phyloP scores from a whole-genome alignment of 2,113 vertebrate genomes.

The Rhegmatorhina hoffmannsi region DNA sequence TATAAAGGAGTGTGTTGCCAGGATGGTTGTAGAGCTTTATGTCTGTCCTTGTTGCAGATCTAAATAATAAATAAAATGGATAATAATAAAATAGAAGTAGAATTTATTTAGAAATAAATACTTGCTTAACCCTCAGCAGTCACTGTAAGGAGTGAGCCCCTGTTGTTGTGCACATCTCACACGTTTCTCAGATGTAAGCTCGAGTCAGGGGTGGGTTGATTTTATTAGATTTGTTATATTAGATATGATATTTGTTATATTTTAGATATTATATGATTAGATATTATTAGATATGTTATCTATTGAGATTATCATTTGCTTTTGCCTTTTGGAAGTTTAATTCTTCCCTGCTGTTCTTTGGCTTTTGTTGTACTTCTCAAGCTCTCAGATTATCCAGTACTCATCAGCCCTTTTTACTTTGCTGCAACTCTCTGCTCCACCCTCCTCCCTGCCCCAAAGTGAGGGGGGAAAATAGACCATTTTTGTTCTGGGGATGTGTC shows the following conservation, averaged over 20 bases:
- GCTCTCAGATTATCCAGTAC: neutral
- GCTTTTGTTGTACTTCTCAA: neutral
- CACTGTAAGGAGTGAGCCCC: neutral
- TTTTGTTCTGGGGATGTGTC: neutral
- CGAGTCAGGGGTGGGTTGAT: neutral
- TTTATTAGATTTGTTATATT: neutral
- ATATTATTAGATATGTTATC: neutral
- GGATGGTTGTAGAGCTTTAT: neutral
- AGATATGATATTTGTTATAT: no score
- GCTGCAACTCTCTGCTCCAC: neutral
- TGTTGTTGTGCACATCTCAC: neutral
- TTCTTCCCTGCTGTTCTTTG: neutral
- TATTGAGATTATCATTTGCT: neutral
- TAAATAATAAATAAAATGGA: neutral
- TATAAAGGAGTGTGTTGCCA: neutral
- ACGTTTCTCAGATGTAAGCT: neutral
- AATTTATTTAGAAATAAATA: neutral
- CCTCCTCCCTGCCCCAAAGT: neutral
- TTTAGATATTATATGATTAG: no score
- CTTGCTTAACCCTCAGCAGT: neutral
- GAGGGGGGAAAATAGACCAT: rapidly evolving
- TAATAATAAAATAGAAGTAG: no score
- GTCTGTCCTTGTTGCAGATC: neutral
- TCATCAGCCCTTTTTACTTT: neutral
- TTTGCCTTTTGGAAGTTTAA: neutral